Evolutionary conservation across 2,888 invertebrate species (phyloP), one percentile per base, ranked within the genome.

Genomic region (Hecatera dysodea): DNA sequence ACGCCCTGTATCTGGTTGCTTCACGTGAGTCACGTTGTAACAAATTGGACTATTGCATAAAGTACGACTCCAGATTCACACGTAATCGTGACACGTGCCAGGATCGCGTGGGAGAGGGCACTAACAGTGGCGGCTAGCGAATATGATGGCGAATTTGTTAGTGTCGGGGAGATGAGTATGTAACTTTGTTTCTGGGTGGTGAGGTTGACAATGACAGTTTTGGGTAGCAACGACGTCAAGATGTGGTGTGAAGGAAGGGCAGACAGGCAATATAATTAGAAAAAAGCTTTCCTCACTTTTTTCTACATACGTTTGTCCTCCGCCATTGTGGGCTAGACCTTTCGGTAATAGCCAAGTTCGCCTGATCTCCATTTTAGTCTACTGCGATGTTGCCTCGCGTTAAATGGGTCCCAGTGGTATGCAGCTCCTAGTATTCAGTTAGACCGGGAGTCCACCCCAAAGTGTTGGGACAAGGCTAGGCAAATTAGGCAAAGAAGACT

Each of bases 41-140:
- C 17, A 67, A 64, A 78, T 76, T 76, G 50, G 66, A 56, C 57
- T 81, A 77, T 74, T 83, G 64, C 84, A 79, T 79, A 76, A 75
- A 62, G 70, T 81, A 70, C 61, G 66, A 12, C 17, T 53, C 22
- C 46, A 55, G 56, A 72, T 39, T 36, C 50, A 53, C 24, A 46
- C 36, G 48, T 55, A 52, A 57, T n/a, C 8, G 12, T 0, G 4
- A 65, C 81, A 79, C 82, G 79, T 79, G 78, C 39, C 15, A 5
- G 0, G 1, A 4, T 15, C 44, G 52, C 27, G 63, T 62, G 57
- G 15, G 17, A 15, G 8, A 53, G 19, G 17, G 12, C 46, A 27
- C 46, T 52, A n/a, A 42, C 24, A 42, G 15, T 9, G 8, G 19
- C 8, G 27, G 42, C 27, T 11, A 27, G 33, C 4, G 5, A 65